These are phyloP conservation scores for Zygogramma bicolorata DNA, from an alignment of 2,888 invertebrate species.

Conservation along the genomic window DNA sequence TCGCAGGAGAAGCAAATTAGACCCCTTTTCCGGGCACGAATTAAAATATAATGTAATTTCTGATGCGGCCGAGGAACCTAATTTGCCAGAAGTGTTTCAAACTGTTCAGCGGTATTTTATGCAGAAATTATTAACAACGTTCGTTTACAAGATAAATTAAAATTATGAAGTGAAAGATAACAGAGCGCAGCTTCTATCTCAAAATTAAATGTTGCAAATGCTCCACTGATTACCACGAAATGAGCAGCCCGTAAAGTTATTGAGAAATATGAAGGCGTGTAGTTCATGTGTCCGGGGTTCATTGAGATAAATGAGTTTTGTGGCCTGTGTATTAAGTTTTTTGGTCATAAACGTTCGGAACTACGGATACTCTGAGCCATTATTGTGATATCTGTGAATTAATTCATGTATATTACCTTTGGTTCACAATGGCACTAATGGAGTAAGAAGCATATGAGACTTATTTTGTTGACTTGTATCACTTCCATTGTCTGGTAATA, in stretches of 20 bases:
- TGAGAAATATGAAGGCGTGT: background rate
- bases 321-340: background rate
- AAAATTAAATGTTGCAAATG: background rate
- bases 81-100: slow-evolving; percentile 9
- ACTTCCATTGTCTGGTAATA: no score
- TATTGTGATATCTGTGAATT: no score
- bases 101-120: slow-evolving; percentile 3
- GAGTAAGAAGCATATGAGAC: no score
- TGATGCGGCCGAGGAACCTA: background rate
- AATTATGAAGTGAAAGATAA: background rate
- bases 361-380: no score
- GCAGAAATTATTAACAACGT: slow-evolving; percentile 12
- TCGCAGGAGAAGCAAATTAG: background rate
- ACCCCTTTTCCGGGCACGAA: background rate
- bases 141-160: slow-evolving; percentile 1
- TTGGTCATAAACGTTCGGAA: no score
- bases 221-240: background rate
- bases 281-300: background rate
- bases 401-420: no score
- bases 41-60: background rate
- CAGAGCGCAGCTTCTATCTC: background rate
- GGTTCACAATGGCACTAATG: no score
- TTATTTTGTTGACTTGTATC: no score
- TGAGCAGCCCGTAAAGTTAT: background rate
- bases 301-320: background rate